Conservation (phyloP, 2,113 vertebrate species). For the Elanus axillaris region DNA sequence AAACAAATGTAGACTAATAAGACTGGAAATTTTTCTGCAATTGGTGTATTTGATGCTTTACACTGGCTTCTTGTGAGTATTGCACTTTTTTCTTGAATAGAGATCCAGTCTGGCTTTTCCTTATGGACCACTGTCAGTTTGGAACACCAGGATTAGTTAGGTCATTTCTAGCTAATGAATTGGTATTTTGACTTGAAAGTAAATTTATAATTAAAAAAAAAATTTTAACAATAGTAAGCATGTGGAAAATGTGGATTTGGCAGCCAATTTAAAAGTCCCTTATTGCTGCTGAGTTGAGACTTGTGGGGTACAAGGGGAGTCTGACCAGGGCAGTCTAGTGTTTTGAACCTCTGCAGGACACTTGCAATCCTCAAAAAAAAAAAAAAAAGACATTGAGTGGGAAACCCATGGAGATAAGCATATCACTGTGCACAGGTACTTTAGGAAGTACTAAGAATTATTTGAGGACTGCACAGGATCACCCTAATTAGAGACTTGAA, state of each 20-base stretch:
- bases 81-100: background rate
- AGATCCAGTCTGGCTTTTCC: background rate
- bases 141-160: background rate
- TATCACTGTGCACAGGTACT: background rate
- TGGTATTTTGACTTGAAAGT: background rate
- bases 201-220: too few relatives aligned
- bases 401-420: background rate
- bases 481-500: slow-evolving; percentile 51
- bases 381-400: background rate
- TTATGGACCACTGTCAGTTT: background rate
- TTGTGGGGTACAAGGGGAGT: background rate
- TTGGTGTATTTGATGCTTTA: background rate
- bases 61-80: background rate
- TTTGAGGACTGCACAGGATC: background rate
- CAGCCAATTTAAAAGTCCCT: background rate
- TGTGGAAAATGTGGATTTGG: background rate
- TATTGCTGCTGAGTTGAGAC: background rate
- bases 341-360: background rate
- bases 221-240: background rate
- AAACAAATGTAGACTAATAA: background rate
- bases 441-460: background rate
- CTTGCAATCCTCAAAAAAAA: background rate
- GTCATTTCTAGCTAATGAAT: background rate
- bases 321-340: background rate
- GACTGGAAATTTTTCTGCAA: background rate